Evolutionary conservation across 2,797 vertebrate genomes (phyloP).

Genomic region (Acestrorhynchus altus): DNA sequence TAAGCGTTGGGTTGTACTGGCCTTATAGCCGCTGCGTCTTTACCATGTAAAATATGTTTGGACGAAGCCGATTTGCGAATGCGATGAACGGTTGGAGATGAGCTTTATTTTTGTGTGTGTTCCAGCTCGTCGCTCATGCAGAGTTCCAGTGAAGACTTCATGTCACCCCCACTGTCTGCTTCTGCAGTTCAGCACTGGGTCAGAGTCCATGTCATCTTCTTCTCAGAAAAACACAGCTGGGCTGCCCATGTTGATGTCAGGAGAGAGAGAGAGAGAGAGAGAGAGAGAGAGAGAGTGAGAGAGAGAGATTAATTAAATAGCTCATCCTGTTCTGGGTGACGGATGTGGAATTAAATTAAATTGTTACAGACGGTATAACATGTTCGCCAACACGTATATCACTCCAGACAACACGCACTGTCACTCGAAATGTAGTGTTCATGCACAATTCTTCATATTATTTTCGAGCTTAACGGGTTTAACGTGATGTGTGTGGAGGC

Average conservation of each 20-base stretch:
- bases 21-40: not conserved
- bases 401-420: not conserved
- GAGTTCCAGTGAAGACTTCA: conserved; percentile 53
- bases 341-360: conserved; percentile 59
- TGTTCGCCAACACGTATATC: conserved; percentile 8
- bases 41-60: not conserved
- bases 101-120: not conserved
- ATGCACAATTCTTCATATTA: not conserved
- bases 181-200: conserved; percentile 70
- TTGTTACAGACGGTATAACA: conserved; percentile 10
- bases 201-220: conserved; percentile 68
- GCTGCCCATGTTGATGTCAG: conserved; percentile 69
- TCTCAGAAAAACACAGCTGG: conserved; percentile 81
- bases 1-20: not conserved
- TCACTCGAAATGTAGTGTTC: not conserved
- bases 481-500: too few species aligned
- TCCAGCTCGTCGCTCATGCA: conserved; percentile 4
- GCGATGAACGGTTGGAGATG: not conserved
- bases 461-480: too few species aligned
- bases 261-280: conserved; percentile 43
- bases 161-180: conserved; percentile 64
- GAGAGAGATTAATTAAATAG: conserved; percentile 72
- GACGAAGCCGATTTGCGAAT: not conserved
- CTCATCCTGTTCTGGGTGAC: conserved; percentile 60
- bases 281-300: conserved; percentile 24